Percentiles rank a stretch among this genome's conserved stretches.
phyloP scores from a whole-genome alignment of 2,113 vertebrate species.

The Platysternon megacephalum region DNA sequence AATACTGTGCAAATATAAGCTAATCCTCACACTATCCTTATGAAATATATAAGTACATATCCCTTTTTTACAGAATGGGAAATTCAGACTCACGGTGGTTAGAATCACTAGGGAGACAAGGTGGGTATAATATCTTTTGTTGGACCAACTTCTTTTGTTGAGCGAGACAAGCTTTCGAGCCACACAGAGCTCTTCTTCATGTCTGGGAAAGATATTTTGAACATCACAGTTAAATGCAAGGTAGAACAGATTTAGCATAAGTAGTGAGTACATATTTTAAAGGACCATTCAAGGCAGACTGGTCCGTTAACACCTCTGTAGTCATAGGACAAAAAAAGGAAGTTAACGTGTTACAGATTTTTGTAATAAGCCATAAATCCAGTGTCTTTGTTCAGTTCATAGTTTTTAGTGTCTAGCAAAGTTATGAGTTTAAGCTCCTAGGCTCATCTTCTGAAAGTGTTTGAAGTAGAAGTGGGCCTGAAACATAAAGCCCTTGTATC shows the following conservation, averaged over 20 bases:
- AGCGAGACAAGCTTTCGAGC: background rate
- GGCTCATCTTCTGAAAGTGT: background rate
- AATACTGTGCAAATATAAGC: background rate
- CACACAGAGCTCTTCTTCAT: background rate
- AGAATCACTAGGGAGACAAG: background rate
- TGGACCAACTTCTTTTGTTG: background rate
- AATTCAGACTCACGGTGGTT: background rate
- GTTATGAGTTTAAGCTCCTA: background rate
- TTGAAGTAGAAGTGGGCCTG: too few species aligned
- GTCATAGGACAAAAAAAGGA: background rate
- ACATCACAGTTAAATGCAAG: background rate
- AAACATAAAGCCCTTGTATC: too few species aligned
- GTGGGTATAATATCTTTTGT: background rate
- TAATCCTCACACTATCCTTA: constrained; percentile 7
- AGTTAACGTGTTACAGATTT: background rate
- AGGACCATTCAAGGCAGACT: background rate
- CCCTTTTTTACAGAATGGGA: background rate
- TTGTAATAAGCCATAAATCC: background rate
- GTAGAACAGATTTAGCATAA: background rate
- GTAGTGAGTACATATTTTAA: background rate
- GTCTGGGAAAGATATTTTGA: background rate
- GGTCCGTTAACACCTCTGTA: background rate
- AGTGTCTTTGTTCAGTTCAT: background rate
- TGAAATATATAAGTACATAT: background rate
- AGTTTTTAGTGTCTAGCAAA: background rate